Conservation (phyloP, 2,797 vertebrate genomes). For the Acanthurus leucopareius region DNA sequence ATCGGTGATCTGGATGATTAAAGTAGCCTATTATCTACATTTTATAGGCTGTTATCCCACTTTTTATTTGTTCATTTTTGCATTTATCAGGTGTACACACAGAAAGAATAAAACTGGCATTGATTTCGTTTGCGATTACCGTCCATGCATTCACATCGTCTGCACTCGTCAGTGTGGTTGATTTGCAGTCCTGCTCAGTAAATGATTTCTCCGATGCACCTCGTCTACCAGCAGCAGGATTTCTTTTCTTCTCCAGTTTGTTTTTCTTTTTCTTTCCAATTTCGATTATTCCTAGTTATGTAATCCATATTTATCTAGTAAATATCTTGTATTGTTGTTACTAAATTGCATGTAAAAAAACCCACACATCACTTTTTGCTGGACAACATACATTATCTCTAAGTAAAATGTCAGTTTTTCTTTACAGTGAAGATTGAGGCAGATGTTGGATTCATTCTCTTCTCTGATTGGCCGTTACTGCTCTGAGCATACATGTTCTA, state of each 20-base stretch:
- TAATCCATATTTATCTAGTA: background rate
- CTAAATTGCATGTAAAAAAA: background rate
- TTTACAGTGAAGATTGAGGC: background rate
- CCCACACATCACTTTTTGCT: background rate
- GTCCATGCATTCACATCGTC: background rate
- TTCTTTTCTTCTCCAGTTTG: background rate
- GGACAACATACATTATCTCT: background rate
- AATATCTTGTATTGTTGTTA: no score
- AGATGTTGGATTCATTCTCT: background rate
- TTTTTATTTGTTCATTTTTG: background rate
- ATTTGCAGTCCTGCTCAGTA: background rate
- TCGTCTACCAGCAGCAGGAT: background rate
- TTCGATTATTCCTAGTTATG: background rate
- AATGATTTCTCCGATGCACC: background rate
- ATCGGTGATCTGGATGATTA: background rate
- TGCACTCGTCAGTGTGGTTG: background rate
- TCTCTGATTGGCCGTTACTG: slow-evolving; percentile 19
- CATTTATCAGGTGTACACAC: background rate
- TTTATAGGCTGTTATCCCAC: background rate
- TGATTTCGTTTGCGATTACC: background rate
- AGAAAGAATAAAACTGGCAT: background rate
- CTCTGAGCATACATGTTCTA: background rate
- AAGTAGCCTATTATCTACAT: background rate
- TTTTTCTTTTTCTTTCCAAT: background rate
- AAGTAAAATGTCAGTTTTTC: background rate